Base-by-base conservation (phyloP, 2,113 vertebrate genomes). In the Ginglymostoma cirratum region DNA sequence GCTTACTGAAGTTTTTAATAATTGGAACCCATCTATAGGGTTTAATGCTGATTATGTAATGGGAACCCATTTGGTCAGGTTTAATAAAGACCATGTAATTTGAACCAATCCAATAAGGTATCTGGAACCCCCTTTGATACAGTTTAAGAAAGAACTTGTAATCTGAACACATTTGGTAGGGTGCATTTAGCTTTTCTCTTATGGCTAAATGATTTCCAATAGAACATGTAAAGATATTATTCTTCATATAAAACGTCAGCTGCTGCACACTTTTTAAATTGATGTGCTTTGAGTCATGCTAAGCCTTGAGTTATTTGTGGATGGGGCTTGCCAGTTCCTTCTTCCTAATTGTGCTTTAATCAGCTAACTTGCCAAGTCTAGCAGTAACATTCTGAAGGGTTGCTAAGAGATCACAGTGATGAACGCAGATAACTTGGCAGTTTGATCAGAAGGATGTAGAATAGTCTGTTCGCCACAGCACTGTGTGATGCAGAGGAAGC, bases 341-440 rank as follows among this genome's bases (percentile, higher is more conserved):
- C 69, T 95, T 52, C 42, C 42, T 72, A 95, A 95, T 95, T 95
- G 94, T 95, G 94, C 94, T 95, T 95, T 95, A 95, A 95, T 93
- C 94, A 95, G 94, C 94, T 45, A 72, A 95, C 67, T 95, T 95
- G 94, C 69, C 94, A 95, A 45, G 94, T 95, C 67, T 45, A 76
- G 69, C 94, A 95, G 94, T 69, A 72, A 72, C 61, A 90, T 90
- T 90, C 87, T 90, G 87, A 89, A 90, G 87, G 48, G 61, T 95
- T 95, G 69, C 67, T 76, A 72, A 95, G 15, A 95, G 94, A 95
- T 95, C 94, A 95, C 94, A 70, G 94, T 95, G 94, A 76, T 95
- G 94, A 95, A 70, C 30, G n/a, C 67, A 61, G 94, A 52, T 48
- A 95, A 14, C 55, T 70, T 95, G 93, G 93, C 94, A 95, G 69